Percentiles rank a stretch among this genome's conserved stretches.
These are phyloP conservation scores for Ischnura elegans DNA, from an alignment of 2,888 invertebrate species.

Conservation along the genomic window DNA sequence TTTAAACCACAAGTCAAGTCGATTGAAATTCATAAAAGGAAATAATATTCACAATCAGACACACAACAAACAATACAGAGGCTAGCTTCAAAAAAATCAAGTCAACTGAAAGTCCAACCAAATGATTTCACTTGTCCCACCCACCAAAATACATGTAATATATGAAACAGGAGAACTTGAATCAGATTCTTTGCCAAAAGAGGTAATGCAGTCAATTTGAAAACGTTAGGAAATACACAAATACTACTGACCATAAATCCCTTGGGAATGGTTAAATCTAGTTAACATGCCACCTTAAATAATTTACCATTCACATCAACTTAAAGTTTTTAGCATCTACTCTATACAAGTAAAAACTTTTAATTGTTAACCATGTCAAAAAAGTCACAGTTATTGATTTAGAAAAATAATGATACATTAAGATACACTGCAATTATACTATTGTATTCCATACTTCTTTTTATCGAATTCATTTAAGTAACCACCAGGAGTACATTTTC, in stretches of 20 bases:
- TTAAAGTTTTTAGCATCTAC: constrained; percentile 27
- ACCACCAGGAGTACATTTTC: background rate
- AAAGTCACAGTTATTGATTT: constrained; percentile 11
- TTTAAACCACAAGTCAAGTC: background rate
- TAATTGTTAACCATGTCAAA: background rate
- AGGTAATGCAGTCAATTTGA: background rate
- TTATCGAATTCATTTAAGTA: constrained; percentile 15
- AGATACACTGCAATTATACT: background rate
- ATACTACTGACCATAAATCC: constrained; percentile 19
- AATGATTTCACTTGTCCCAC: constrained; percentile 19
- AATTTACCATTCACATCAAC: background rate
- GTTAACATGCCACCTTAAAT: constrained; percentile 17
- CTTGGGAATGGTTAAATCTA: background rate
- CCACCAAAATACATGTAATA: background rate
- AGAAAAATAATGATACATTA: constrained; percentile 55
- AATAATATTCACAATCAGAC: constrained; percentile 32
- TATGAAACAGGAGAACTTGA: background rate
- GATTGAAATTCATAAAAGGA: background rate
- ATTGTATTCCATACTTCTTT: constrained; percentile 37
- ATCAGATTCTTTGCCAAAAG: background rate
- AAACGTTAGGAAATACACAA: constrained; percentile 43
- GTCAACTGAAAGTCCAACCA: background rate
- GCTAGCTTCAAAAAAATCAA: constrained; percentile 60
- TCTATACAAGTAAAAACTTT: constrained; percentile 25
- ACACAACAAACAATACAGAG: background rate